Conservation (phyloP, 2,113 vertebrate genomes). For the Callocephalon fimbriatum region DNA sequence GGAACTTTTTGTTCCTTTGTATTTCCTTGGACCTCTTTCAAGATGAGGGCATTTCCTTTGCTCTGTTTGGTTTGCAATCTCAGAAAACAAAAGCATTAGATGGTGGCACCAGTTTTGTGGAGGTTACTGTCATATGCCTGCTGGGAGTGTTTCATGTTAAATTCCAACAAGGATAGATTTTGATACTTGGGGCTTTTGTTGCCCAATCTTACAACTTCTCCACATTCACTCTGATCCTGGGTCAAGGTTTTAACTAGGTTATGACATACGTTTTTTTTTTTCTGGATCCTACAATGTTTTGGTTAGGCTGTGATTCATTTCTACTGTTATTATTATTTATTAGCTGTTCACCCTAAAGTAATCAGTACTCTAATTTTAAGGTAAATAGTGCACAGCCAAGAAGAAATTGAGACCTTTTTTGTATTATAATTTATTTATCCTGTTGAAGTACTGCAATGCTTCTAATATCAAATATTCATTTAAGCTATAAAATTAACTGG, state of each 20-base stretch:
- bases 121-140: slow-evolving; percentile 13
- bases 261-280: not conserved
- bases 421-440: not conserved
- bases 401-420: not conserved
- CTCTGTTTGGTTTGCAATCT: slow-evolving; percentile 65
- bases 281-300: slow-evolving; percentile 1
- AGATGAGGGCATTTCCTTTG: slow-evolving; percentile 56
- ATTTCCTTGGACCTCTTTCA: slow-evolving; percentile 28
- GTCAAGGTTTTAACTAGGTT: slow-evolving; percentile 63
- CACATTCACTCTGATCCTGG: not conserved
- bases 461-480: not conserved
- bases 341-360: slow-evolving; percentile 53
- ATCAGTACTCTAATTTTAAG: slow-evolving; percentile 69
- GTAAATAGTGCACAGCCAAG: slow-evolving; percentile 26
- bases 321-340: not conserved
- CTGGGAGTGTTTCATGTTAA: slow-evolving; percentile 14
- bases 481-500: not conserved
- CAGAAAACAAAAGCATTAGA: slow-evolving; percentile 61
- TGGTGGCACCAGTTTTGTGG: slow-evolving; percentile 63
- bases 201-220: not conserved
- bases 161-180: not conserved
- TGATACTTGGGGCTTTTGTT: not conserved
- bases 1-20: not conserved
- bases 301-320: not conserved
- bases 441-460: not conserved